phyloP scores from a whole-genome alignment of 2,888 invertebrate genomes.

The Meloe dianella region DNA sequence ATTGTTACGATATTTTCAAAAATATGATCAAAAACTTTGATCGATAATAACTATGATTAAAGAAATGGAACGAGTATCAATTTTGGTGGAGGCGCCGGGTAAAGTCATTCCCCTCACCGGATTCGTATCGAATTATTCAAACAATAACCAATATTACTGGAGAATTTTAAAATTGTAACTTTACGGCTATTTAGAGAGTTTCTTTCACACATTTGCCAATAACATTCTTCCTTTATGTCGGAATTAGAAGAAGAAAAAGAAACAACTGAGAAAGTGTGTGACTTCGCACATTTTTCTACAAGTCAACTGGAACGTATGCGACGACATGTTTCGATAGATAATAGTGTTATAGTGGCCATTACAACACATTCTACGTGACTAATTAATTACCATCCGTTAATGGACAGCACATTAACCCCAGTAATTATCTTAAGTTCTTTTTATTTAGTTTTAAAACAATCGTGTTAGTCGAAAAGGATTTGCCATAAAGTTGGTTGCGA shows the following conservation, averaged over 20 bases:
- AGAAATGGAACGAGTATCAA: not conserved
- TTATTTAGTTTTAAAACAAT: not conserved
- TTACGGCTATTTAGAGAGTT: conserved; percentile 7
- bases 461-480: not conserved
- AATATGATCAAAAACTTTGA: not conserved
- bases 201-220: not conserved
- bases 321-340: not conserved
- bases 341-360: conserved; percentile 15
- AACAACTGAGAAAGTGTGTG: not conserved
- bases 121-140: not conserved
- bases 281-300: not conserved
- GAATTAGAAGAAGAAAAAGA: not conserved
- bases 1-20: not conserved
- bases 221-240: not conserved
- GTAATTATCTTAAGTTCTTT: conserved; percentile 14
- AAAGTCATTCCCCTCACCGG: not conserved
- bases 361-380: conserved; percentile 12
- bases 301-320: not conserved
- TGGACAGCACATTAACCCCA: conserved; percentile 12
- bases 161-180: conserved; percentile 6
- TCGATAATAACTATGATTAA: not conserved
- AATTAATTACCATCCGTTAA: conserved; percentile 18
- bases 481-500: not conserved
- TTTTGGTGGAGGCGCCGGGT: conserved; percentile 10
- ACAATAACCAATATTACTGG: not conserved